Base-by-base conservation (phyloP, 2,797 vertebrate species). In the Microcaecilia unicolor region DNA sequence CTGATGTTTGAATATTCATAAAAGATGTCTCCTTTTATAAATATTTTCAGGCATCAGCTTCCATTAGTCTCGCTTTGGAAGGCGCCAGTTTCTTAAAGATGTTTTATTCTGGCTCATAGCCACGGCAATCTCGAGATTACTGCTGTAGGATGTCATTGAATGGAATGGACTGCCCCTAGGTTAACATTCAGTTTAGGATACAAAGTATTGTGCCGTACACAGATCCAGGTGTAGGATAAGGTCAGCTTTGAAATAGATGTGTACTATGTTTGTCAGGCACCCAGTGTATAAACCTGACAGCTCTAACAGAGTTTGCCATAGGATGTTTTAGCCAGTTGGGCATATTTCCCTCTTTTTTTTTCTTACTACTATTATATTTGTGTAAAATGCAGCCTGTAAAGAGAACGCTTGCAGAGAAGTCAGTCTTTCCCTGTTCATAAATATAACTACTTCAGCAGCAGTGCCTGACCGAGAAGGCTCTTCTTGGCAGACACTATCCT, bases 191-290 rank as follows among this genome's bases (percentile, higher is more conserved):
- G 31, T 41, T 69, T 66, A 69, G 58, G 44, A 54, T 59, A 63
- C 47, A 70, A 67, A 70, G 41, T 25, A 31, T 45, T 4, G 5
- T 41, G 30, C 36, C 47, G 63, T 12, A 43, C 39, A 37, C 18
- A 61, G 38, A 73, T 63, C 58, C 52, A 72, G 58, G 64, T 58
- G 45, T 47, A 57, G 44, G 57, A 38, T 55, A 72, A 72, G 61
- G 57, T 67, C 58, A 67, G 43, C 30, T 51, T 54, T 60, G 43
- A 69, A 61, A 70, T 61, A 46, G 61, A 44, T 44, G 25, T 58
- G 51, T 59, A 70, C 64, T 56, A 52, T 62, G 56, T 70, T 67
- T 67, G 56, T 65, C 52, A 66, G 51, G 33, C 41, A 70, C 55
- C 54, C 48, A 42, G 55, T 61, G 61, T 67, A 58, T 50, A 61